Percentiles rank a stretch among this genome's conserved stretches.
phyloP scores from a whole-genome alignment of 1,140 invertebrate species.

The Drosophila funebris region DNA sequence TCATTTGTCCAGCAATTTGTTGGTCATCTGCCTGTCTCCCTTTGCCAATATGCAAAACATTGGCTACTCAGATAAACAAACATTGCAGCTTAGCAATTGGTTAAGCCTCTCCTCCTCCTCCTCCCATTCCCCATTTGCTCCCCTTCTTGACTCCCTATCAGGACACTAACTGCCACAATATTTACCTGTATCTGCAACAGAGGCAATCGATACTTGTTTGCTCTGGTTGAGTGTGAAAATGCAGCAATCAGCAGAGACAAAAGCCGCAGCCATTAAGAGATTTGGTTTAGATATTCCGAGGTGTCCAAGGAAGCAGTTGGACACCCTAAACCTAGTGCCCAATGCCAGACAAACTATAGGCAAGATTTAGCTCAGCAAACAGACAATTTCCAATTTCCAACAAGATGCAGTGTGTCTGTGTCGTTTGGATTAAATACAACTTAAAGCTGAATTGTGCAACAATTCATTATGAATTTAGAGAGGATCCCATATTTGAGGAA shows the following conservation, averaged over 20 bases:
- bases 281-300: background rate
- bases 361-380: background rate
- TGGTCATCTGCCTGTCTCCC: constrained; percentile 11
- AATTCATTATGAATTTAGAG: too few relatives aligned
- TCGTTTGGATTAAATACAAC: background rate
- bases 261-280: constrained; percentile 30
- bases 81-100: constrained; percentile 19
- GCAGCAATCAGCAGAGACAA: constrained; percentile 23
- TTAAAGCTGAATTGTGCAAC: background rate
- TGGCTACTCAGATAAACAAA: constrained; percentile 32
- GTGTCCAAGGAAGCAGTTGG: background rate
- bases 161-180: constrained; percentile 7
- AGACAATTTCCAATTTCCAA: background rate
- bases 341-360: background rate
- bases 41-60: constrained; percentile 42
- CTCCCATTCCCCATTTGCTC: too few relatives aligned
- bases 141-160: too few relatives aligned
- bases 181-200: constrained; percentile 9
- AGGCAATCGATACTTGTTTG: constrained; percentile 28
- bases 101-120: background rate
- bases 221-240: constrained; percentile 50
- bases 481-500: too few relatives aligned
- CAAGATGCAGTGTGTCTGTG: too few relatives aligned
- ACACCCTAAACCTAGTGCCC: background rate
- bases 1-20: constrained; percentile 26